Conservation (phyloP, 2,888 invertebrate species). For the Ctenicera cuprea region DNA sequence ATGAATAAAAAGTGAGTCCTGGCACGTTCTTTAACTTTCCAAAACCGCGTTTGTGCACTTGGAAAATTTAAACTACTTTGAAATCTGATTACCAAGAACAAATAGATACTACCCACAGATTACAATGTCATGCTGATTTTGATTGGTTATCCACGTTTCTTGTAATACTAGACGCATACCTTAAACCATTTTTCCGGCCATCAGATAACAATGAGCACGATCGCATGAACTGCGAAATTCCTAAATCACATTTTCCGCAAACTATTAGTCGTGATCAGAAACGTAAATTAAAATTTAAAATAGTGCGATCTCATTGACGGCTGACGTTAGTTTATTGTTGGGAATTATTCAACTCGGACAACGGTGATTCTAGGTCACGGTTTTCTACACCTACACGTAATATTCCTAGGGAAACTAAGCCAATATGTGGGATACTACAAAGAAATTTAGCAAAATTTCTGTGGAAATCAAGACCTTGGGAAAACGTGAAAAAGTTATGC, state of each 20-base stretch:
- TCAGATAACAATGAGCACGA: neutral
- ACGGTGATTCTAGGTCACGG: conserved; percentile 42
- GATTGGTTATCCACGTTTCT: neutral
- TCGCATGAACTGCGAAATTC: conserved; percentile 48
- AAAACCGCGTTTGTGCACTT: conserved; percentile 39
- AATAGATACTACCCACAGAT: conserved; percentile 20
- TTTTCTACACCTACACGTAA: conserved; percentile 36
- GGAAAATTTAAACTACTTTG: conserved; percentile 41
- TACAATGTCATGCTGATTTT: conserved; percentile 1
- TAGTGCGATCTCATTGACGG: conserved; percentile 33
- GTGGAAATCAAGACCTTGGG: conserved; percentile 5
- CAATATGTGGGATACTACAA: conserved; percentile 2
- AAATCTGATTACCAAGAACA: conserved; percentile 36
- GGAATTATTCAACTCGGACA: conserved; percentile 31
- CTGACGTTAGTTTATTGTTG: conserved; percentile 42
- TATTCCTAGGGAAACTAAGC: conserved; percentile 25
- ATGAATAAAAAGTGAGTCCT: neutral
- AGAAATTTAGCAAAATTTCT: neutral
- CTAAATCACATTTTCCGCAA: conserved; percentile 55
- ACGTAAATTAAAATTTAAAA: conserved; percentile 33
- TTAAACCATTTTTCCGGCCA: neutral
- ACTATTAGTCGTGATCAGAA: conserved; percentile 46
- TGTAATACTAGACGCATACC: conserved; percentile 7
- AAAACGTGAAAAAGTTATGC: neutral
- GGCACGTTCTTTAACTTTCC: conserved; percentile 44